These are phyloP conservation scores for Oscheius onirici DNA, from an alignment of 2,888 invertebrate species.

Conservation along the genomic window DNA sequence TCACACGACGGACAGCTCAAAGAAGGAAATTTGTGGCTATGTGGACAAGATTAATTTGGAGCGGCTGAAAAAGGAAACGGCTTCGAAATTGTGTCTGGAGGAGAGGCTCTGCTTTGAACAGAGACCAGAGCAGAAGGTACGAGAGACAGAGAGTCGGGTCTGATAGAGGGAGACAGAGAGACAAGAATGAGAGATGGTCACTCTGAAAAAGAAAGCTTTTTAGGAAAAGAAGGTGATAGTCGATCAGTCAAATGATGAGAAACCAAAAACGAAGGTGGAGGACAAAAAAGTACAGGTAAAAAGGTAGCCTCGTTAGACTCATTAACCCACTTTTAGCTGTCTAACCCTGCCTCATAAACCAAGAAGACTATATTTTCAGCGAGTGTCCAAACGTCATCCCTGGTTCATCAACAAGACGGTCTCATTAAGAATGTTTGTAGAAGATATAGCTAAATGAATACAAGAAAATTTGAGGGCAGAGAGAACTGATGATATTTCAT, in stretches of 20 bases:
- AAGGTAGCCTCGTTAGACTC: background rate
- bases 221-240: background rate
- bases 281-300: background rate
- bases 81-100: constrained; percentile 36
- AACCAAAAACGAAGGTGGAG: background rate
- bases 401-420: background rate
- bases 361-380: background rate
- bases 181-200: background rate
- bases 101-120: constrained; percentile 38
- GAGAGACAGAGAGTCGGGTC: too few species aligned
- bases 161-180: background rate
- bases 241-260: background rate
- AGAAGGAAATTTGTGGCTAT: constrained; percentile 13
- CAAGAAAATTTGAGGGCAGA: too few species aligned
- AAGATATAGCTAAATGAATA: constrained; percentile 11
- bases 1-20: constrained; percentile 16
- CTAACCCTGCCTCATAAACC: background rate
- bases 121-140: background rate
- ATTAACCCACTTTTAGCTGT: background rate
- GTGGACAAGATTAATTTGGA: constrained; percentile 37
- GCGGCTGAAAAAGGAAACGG: constrained; percentile 34
- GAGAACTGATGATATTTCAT: too few species aligned
- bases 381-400: background rate
- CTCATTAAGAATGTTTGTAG: background rate
- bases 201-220: background rate